A percentile compares a stretch with the other conserved stretches of the same genome.
Evolutionary conservation across 2,797 vertebrate species (phyloP).

Genomic region (Coregonus suidteri): DNA sequence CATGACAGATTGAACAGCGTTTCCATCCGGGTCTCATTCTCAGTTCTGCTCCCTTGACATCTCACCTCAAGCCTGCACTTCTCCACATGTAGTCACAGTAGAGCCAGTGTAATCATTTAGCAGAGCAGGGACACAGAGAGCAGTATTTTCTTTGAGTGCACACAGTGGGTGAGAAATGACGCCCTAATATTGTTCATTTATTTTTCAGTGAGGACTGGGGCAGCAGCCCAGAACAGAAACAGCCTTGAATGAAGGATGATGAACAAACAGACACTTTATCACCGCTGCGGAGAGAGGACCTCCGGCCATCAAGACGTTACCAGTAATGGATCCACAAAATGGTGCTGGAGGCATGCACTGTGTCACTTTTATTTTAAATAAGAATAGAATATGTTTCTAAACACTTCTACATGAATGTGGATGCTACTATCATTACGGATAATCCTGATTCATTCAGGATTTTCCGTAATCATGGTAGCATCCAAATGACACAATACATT

Average conservation of each 20-base stretch:
- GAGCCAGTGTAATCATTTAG: slow-evolving; percentile 11
- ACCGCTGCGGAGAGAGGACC: not conserved
- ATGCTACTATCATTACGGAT: too few species aligned
- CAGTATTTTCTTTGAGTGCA: slow-evolving; percentile 11
- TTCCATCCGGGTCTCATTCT: not conserved
- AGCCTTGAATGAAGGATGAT: slow-evolving; percentile 22
- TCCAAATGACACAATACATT: too few species aligned
- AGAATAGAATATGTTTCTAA: too few species aligned
- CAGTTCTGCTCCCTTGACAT: not conserved
- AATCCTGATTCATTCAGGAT: too few species aligned
- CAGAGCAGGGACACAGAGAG: not conserved
- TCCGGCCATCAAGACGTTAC: not conserved
- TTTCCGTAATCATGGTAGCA: too few species aligned
- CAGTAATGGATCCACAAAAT: not conserved
- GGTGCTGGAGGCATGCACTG: not conserved
- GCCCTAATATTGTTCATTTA: slow-evolving; percentile 13
- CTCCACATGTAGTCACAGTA: slow-evolving; percentile 2
- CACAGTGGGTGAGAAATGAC: slow-evolving; percentile 3
- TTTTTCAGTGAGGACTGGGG: slow-evolving; percentile 5
- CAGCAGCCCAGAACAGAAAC: not conserved
- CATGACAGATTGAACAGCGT: not conserved
- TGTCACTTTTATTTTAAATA: too few species aligned
- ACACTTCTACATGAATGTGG: too few species aligned
- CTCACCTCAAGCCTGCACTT: not conserved
- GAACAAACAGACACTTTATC: slow-evolving; percentile 2